These are phyloP conservation scores for Meteorus colon DNA, from an alignment of 2,888 invertebrate species.

Conservation along the genomic window DNA sequence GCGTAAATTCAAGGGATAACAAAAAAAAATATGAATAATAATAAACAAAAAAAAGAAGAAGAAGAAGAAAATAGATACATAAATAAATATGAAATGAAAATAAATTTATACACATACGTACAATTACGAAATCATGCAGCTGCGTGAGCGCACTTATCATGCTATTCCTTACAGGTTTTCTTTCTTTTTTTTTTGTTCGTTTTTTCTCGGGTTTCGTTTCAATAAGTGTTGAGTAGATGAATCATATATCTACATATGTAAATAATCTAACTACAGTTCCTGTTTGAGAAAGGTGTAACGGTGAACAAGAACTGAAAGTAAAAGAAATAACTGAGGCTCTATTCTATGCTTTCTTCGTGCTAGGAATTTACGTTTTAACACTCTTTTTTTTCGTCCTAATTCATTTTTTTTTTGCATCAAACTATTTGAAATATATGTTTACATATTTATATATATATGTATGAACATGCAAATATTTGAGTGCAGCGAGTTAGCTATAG, in stretches of 20 bases:
- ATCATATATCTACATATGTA: neutral
- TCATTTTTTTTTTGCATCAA: neutral
- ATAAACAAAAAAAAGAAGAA: neutral
- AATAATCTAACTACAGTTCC: neutral
- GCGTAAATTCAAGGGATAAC: constrained; percentile 12
- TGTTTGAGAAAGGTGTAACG: neutral
- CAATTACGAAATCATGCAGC: constrained; percentile 26
- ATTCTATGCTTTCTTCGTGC: constrained; percentile 13
- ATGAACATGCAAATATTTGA: constrained; percentile 49
- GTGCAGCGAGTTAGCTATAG: constrained; percentile 67
- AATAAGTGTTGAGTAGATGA: constrained; percentile 5
- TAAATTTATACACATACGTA: constrained; percentile 2
- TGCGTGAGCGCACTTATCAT: constrained; percentile 20
- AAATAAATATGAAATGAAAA: constrained; percentile 10
- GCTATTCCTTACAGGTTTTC: neutral
- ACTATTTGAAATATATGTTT: too few species aligned
- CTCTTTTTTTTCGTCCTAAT: neutral
- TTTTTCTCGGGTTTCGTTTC: constrained; percentile 7
- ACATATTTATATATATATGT: neutral
- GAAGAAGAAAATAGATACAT: constrained; percentile 12
- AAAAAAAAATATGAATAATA: neutral
- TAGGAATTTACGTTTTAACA: neutral
- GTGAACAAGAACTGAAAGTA: neutral
- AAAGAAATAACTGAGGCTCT: neutral
- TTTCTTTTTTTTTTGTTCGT: neutral